phyloP scores from a whole-genome alignment of 2,888 invertebrate genomes.

The Cryptops parisi region DNA sequence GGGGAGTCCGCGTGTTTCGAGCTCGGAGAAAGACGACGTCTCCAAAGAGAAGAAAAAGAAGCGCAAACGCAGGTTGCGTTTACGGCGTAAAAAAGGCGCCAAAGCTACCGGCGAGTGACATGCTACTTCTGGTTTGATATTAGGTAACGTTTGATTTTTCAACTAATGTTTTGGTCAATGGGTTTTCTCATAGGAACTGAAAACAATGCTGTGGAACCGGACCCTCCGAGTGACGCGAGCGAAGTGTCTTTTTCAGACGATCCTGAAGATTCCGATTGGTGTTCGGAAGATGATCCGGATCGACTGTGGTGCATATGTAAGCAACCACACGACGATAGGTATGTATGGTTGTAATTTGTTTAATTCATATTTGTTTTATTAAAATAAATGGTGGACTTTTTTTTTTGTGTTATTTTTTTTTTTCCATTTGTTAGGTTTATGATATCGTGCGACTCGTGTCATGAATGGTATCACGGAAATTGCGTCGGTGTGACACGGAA shows the following conservation, averaged over 20 bases:
- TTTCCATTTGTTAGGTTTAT: slow-evolving; percentile 49
- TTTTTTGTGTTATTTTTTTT: background rate
- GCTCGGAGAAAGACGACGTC: background rate
- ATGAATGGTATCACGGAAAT: slow-evolving; percentile 97
- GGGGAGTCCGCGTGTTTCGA: background rate
- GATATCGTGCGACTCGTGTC: slow-evolving; percentile 92
- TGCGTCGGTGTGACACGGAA: slow-evolving; percentile 86
- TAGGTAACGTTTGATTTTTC: too few species aligned
- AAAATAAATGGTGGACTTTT: too few species aligned
- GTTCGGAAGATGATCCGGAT: slow-evolving; percentile 70
- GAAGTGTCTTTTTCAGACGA: slow-evolving; percentile 32
- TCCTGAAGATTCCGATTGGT: slow-evolving; percentile 37
- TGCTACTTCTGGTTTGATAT: too few species aligned
- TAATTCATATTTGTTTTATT: background rate
- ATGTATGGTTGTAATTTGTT: background rate
- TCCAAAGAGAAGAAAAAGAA: too few species aligned
- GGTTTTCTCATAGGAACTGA: too few species aligned
- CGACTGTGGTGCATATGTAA: slow-evolving; percentile 91
- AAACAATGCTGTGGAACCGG: too few species aligned
- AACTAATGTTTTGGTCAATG: too few species aligned
- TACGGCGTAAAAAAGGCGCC: too few species aligned
- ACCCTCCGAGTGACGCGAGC: too few species aligned
- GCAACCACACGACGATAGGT: slow-evolving; percentile 72
- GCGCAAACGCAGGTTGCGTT: too few species aligned
- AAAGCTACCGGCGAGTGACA: too few species aligned